Evolutionary conservation across 2,113 vertebrate species (phyloP), one percentile per base, ranked within the genome.

Genomic region (Melospiza georgiana): DNA sequence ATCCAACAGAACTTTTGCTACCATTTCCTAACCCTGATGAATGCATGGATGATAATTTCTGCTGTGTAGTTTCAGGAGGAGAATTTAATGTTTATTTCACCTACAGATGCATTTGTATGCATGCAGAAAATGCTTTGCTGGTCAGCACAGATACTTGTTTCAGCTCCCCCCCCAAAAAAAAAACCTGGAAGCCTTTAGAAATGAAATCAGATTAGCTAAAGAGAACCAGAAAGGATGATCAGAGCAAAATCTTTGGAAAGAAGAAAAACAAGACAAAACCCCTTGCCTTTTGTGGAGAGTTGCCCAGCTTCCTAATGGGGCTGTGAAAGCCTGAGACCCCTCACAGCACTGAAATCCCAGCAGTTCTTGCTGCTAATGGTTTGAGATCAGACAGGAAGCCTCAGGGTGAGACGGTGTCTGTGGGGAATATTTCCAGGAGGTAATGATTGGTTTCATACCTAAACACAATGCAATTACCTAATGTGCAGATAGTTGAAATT

Each of bases 341-440:
- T 72, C 0, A 2, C 3, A 82, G 49, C 51, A 15, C 61, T 73
- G 90, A 92, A 86, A 87, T 65, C 80, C 49, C 76, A 72, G 76
- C 65, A 93, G 79, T 25, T 86, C 23, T 93, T 90, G 80, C 75
- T 5, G 1, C n/a, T 78, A 89, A 92, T 86, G 86, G 33, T 87
- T 93, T 96, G 68, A 94, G 61, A 76, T 90, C 74, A 90, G 76
- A 89, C 69, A 80, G 78, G 55, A 69, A 90, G 93, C 93, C 80
- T 73, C 31, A 3, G 88, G 66, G 63, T 49, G n/a, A 89, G 55
- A 62, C 0, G 4, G 14, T 84, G 77, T 92, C 93, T 77, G 15
- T 2, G 15, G 94, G 81, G 81, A 73, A 55, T 89, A 75, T 89
- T 87, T 86, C 83, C n/a, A 48, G 84, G 17, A 69, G 74, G 58